Base-by-base conservation (phyloP, 1,140 invertebrate species). In the Colletes gigas region DNA sequence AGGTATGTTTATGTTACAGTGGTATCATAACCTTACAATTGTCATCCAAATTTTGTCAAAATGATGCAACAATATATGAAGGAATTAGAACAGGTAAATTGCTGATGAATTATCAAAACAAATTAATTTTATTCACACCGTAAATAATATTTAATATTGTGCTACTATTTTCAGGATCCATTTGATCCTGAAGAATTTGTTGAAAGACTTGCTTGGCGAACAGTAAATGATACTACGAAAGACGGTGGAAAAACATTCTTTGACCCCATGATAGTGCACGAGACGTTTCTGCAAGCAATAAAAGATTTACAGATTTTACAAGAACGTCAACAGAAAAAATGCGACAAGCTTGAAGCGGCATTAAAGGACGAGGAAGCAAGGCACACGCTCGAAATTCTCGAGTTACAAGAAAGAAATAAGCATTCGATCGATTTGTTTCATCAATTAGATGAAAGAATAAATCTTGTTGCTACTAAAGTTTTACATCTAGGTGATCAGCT, bases 121-220 rank as follows among this genome's bases (percentile, higher is more conserved):
- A 62, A 15, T 21, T 30, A 19, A 14, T 72, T 62, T 47, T 8
- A 66, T 15, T 55, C 55, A 7, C 14, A 10, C 41, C n/a, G 30
- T 78, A 57, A 44, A 52, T 67, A 12, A 39, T 50, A 17, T 66
- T 30, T 1, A 68, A 0, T 21, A 10, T 39, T 30, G 39, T 41
- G 1, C 9, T 19, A 52, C 50, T 72, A 82, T 66, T 76, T 91
- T 81, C 85, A 97, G 97, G 98, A 99, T 91, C 98, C 98, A 1
- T 99, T 99, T 93, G 98, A 99, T 94, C 96, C 98, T 39, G 97
- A 98, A 92, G 98, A 99, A 89, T 99, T 99, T 95, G 98, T 99
- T 1, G 99, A 99, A 93, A 94, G 98, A 77, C 94, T 99, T 84
- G 98, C 98, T 77, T 98, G 98, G 96, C 95, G 98, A 89, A 98